A percentile compares a stretch with the other conserved stretches of the same genome.
phyloP scores from a whole-genome alignment of 2,888 invertebrate species.

The Mythimna ferrago region DNA sequence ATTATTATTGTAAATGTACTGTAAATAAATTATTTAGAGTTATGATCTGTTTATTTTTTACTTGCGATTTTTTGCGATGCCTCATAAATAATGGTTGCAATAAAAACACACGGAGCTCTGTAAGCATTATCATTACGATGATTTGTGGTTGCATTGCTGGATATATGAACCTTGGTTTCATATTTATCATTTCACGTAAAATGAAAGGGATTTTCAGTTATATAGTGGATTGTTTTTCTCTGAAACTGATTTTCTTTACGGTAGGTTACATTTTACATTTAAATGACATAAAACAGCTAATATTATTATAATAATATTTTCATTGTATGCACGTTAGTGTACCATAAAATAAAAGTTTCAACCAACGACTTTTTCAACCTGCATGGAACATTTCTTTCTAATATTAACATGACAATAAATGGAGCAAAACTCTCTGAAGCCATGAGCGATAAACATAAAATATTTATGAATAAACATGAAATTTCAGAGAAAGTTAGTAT shows the following conservation, averaged over 20 bases:
- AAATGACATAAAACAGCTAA: background rate
- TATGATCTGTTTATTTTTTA: constrained; percentile 23
- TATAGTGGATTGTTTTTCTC: constrained; percentile 2
- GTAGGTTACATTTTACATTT: background rate
- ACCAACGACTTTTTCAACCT: background rate
- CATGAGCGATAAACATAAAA: background rate
- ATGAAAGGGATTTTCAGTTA: background rate
- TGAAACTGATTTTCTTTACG: background rate
- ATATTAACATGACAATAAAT: constrained; percentile 1
- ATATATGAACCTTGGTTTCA: background rate
- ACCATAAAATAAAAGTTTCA: background rate
- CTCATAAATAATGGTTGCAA: constrained; percentile 28
- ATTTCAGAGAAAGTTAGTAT: background rate
- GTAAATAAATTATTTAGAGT: constrained; percentile 60
- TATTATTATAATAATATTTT: no score
- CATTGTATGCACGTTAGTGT: background rate
- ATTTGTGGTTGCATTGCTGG: constrained; percentile 3
- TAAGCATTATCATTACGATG: constrained; percentile 19
- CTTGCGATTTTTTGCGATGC: background rate
- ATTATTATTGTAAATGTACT: constrained; percentile 50
- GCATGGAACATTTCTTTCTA: constrained; percentile 3
- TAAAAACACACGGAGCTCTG: constrained; percentile 4
- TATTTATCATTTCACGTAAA: constrained; percentile 8
- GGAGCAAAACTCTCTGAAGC: background rate
- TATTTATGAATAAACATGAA: background rate